Conservation (phyloP, 2,797 vertebrate species). For the Sebastes jordani region DNA sequence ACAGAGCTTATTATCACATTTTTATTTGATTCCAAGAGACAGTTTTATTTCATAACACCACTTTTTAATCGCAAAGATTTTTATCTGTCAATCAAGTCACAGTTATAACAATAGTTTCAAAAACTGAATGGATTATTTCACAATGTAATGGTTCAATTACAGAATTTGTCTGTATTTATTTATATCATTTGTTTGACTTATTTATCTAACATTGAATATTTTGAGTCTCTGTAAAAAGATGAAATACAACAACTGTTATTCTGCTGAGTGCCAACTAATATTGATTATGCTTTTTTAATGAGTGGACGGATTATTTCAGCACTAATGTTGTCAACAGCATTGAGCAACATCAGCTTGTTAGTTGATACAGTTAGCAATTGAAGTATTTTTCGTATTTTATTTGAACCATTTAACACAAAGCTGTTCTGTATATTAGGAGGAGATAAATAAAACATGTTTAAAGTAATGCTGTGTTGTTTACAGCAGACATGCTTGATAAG, state of each 20-base stretch:
- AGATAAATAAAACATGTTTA: not conserved
- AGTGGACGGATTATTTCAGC: not conserved
- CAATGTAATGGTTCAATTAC: not conserved
- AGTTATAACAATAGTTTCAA: no score
- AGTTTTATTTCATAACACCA: not conserved
- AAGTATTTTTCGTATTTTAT: not conserved
- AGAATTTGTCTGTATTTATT: not conserved
- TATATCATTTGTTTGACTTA: not conserved
- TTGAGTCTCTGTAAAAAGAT: not conserved
- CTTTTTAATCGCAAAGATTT: no score
- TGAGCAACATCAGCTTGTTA: not conserved
- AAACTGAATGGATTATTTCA: not conserved
- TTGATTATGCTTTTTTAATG: not conserved
- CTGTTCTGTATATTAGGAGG: not conserved
- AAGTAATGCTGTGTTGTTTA: not conserved
- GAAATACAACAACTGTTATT: not conserved
- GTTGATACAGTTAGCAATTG: not conserved
- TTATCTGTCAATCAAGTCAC: no score
- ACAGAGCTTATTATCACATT: not conserved
- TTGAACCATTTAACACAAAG: not conserved
- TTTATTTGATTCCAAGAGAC: no score
- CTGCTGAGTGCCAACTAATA: not conserved
- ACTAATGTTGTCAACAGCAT: not conserved
- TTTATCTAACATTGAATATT: not conserved
- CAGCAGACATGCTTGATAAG: not conserved